A percentile compares a stretch with the other conserved stretches of the same genome.
phyloP scores from a whole-genome alignment of 1,140 invertebrate genomes.

The Drosophila bifasciata region DNA sequence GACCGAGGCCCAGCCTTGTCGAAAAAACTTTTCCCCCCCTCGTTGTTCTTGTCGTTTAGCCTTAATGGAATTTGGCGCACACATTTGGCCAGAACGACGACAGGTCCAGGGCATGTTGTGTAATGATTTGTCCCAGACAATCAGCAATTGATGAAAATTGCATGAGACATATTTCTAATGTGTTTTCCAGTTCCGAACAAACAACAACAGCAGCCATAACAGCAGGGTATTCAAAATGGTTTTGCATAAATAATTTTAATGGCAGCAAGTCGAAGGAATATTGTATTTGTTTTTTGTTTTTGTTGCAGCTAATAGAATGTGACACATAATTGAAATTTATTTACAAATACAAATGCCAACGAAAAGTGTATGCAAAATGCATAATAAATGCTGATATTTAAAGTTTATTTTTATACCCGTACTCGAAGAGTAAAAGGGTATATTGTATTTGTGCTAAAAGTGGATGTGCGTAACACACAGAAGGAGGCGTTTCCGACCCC shows the following conservation, averaged over 20 bases:
- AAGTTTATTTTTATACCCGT: no score
- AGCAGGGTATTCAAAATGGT: constrained; percentile 61
- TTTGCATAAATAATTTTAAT: constrained; percentile 23
- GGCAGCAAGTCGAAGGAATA: constrained; percentile 28
- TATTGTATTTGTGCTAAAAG: no score
- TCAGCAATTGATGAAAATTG: constrained; percentile 75
- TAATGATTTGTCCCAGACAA: constrained; percentile 25
- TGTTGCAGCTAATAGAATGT: constrained; percentile 57
- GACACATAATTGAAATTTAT: constrained; percentile 58
- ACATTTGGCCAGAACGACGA: constrained; percentile 45
- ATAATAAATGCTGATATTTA: no score
- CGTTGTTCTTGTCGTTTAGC: constrained; percentile 66
- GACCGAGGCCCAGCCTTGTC: constrained; percentile 64
- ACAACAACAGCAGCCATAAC: constrained; percentile 11
- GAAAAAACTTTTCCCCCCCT: constrained; percentile 50
- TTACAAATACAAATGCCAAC: background rate
- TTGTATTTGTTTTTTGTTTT: constrained; percentile 44
- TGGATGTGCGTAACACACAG: no score
- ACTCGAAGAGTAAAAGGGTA: no score
- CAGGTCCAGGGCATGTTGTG: constrained; percentile 34
- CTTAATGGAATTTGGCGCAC: constrained; percentile 77
- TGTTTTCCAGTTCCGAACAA: constrained; percentile 33
- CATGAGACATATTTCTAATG: constrained; percentile 37
- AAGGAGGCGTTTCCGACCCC: no score
- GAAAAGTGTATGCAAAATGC: no score